phyloP scores from a whole-genome alignment of 2,113 vertebrate genomes.

The Halichoerus grypus region DNA sequence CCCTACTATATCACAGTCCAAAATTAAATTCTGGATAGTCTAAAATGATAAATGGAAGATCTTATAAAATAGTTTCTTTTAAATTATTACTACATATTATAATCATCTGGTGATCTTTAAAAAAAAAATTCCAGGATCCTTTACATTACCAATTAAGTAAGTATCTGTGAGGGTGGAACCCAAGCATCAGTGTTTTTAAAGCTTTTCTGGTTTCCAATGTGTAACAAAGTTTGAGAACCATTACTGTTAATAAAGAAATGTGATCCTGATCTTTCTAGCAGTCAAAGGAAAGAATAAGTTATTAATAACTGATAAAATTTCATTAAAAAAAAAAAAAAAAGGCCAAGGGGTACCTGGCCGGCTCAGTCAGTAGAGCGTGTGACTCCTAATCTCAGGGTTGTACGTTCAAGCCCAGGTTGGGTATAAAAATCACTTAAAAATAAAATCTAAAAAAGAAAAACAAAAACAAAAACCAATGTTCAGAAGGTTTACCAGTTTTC shows the following conservation, averaged over 20 bases:
- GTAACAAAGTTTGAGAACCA: neutral
- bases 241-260: neutral
- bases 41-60: conserved; percentile 22
- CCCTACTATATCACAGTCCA: neutral
- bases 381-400: neutral
- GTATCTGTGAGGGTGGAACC: neutral
- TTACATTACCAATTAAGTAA: neutral
- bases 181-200: neutral
- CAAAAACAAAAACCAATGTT: neutral
- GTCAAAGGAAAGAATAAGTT: neutral
- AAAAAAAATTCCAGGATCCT: neutral
- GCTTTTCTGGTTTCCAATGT: neutral
- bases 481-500: neutral
- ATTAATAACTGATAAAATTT: neutral
- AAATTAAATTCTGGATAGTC: conserved; percentile 12
- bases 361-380: neutral
- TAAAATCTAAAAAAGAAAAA: neutral
- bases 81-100: neutral
- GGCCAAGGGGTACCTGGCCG: neutral
- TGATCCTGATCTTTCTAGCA: neutral
- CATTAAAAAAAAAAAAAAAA: neutral
- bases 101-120: neutral
- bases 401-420: neutral
- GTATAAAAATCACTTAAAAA: neutral
- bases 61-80: neutral